Conservation (phyloP, 2,888 invertebrate genomes). For the Epiperipatus broadwayi region DNA sequence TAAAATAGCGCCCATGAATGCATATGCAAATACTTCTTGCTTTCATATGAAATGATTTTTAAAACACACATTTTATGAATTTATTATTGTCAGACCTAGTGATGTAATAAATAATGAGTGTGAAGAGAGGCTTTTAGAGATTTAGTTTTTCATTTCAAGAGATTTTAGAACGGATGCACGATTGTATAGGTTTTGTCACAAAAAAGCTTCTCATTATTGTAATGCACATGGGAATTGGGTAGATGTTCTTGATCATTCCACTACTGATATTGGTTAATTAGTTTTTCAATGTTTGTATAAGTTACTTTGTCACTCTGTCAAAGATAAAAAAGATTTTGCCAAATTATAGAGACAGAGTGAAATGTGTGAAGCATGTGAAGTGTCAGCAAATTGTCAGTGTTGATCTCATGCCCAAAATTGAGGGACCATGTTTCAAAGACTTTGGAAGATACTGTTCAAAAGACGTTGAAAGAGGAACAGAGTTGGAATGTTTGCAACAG, state of each 20-base stretch:
- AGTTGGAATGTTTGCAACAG: no score
- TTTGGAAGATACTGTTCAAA: conserved; percentile 61
- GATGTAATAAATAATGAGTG: no score
- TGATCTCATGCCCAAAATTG: conserved; percentile 80
- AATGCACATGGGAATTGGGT: conserved; percentile 58
- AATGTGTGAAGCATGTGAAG: conserved; percentile 81
- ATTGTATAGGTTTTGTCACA: conserved; percentile 65
- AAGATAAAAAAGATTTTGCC: conserved; percentile 29
- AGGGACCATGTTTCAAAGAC: conserved; percentile 68
- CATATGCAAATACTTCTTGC: no score
- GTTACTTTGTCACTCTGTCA: conserved; percentile 30
- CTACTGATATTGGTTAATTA: conserved; percentile 58
- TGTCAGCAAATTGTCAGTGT: conserved; percentile 75
- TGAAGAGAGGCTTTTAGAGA: no score
- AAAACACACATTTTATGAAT: no score
- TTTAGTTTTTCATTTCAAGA: conserved; percentile 16
- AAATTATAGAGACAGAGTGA: conserved; percentile 47
- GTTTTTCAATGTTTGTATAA: conserved; percentile 76
- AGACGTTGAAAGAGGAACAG: conserved; percentile 61
- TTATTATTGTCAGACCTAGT: no score
- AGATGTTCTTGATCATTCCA: conserved; percentile 41
- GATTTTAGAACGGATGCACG: conserved; percentile 53
- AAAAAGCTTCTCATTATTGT: conserved; percentile 64
- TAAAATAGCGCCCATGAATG: no score
- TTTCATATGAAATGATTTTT: no score